Conservation (phyloP, 1,140 invertebrate species). For the Danaus melanippus region DNA sequence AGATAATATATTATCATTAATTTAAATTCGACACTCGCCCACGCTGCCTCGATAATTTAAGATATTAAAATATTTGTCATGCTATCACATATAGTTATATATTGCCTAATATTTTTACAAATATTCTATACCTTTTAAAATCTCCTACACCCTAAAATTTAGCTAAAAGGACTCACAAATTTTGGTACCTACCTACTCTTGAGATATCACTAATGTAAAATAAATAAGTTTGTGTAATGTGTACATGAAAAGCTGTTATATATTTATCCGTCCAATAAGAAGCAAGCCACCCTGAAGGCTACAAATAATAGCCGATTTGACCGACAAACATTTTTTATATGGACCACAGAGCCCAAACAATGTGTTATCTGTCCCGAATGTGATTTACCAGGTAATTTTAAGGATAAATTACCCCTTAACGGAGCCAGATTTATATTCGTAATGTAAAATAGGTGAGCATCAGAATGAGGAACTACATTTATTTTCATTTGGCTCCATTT, state of each 20-base stretch:
- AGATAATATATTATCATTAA: slow-evolving; percentile 58
- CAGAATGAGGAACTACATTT: slow-evolving; percentile 70
- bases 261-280: slow-evolving; percentile 41
- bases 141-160: no score
- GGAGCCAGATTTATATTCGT: slow-evolving; percentile 55
- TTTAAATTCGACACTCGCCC: slow-evolving; percentile 59
- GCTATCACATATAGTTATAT: slow-evolving; percentile 13
- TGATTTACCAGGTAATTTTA: slow-evolving; percentile 70
- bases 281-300: slow-evolving; percentile 57
- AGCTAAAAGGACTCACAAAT: no score
- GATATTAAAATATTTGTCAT: slow-evolving; percentile 38
- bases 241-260: no score
- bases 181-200: no score
- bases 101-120: slow-evolving; percentile 3
- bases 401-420: slow-evolving; percentile 63
- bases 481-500: slow-evolving; percentile 70
- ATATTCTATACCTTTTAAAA: no score
- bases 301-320: slow-evolving; percentile 51
- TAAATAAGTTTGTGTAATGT: no score
- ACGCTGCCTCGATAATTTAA: slow-evolving; percentile 52
- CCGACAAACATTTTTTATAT: slow-evolving; percentile 60
- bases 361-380: slow-evolving; percentile 65
- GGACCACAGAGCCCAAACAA: slow-evolving; percentile 54
- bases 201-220: no score
- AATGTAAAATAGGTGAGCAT: slow-evolving; percentile 65